A percentile compares a stretch with the other conserved stretches of the same genome.
Conservation (phyloP, 2,888 invertebrate species). For the Tanaodytes sp. region DNA sequence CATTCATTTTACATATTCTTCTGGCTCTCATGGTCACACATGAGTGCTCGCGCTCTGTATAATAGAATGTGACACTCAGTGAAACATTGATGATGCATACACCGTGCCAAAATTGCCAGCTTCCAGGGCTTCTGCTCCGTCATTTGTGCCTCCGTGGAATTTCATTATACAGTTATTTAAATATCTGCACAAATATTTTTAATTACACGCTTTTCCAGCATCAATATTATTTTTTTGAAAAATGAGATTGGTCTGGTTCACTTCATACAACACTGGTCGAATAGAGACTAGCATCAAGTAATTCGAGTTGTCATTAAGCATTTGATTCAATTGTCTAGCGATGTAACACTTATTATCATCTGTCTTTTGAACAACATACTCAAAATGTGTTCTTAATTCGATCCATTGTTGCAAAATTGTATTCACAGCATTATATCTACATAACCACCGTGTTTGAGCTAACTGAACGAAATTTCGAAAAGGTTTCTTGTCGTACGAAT, state of each 20-base stretch:
- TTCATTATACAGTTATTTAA: no score
- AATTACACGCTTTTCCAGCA: constrained; percentile 21
- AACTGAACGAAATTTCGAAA: constrained; percentile 50
- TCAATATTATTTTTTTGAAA: constrained; percentile 35
- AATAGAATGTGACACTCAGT: no score
- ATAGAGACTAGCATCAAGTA: constrained; percentile 22
- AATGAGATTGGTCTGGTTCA: constrained; percentile 32
- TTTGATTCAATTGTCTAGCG: constrained; percentile 43
- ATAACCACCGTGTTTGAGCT: constrained; percentile 52
- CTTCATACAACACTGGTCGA: constrained; percentile 34
- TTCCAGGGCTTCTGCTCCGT: no score
- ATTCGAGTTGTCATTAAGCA: constrained; percentile 40
- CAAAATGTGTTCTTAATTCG: constrained; percentile 45
- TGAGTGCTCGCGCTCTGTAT: no score
- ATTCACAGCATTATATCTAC: constrained; percentile 49
- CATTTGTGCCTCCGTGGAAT: no score
- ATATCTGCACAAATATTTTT: no score
- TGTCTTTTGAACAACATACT: constrained; percentile 32
- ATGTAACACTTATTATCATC: constrained; percentile 49
- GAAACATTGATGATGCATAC: no score
- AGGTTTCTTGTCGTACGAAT: constrained; percentile 17
- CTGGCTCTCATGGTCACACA: no score
- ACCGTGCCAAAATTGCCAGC: no score
- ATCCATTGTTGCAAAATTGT: constrained; percentile 50
- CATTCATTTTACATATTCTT: constrained; percentile 47